These are phyloP conservation scores for Eutolmus rufibarbis DNA, from an alignment of 2,888 invertebrate genomes.

Conservation along the genomic window DNA sequence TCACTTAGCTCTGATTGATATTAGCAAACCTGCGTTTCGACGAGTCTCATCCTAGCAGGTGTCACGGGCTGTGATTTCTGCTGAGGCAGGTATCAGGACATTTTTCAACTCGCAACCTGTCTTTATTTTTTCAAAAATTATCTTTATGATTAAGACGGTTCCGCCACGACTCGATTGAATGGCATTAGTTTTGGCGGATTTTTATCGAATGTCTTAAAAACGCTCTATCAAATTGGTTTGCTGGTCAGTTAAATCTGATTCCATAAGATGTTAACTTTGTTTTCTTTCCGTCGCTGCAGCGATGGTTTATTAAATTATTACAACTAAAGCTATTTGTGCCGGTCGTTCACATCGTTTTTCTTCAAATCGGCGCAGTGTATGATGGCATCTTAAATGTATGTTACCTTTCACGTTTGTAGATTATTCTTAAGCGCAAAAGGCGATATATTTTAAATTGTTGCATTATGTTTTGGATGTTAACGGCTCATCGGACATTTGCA, in stretches of 20 bases:
- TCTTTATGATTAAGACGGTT: background rate
- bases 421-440: background rate
- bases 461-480: conserved; percentile 3
- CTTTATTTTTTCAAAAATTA: background rate
- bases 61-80: background rate
- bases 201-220: background rate
- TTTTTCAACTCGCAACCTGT: background rate
- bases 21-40: background rate
- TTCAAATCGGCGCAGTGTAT: background rate
- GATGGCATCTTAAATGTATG: background rate
- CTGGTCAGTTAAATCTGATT: background rate
- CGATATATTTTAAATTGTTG: background rate
- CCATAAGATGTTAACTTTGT: conserved; percentile 31
- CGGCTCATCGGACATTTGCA: background rate
- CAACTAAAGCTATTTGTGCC: background rate
- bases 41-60: background rate
- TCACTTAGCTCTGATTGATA: background rate
- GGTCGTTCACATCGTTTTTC: conserved; percentile 1
- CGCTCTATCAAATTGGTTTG: background rate
- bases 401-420: conserved; percentile 9
- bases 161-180: background rate
- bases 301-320: background rate
- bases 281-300: background rate
- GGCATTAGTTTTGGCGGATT: background rate
- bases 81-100: background rate